Evolutionary conservation across 2,888 invertebrate species (phyloP).

Genomic region (Torymus texanus): DNA sequence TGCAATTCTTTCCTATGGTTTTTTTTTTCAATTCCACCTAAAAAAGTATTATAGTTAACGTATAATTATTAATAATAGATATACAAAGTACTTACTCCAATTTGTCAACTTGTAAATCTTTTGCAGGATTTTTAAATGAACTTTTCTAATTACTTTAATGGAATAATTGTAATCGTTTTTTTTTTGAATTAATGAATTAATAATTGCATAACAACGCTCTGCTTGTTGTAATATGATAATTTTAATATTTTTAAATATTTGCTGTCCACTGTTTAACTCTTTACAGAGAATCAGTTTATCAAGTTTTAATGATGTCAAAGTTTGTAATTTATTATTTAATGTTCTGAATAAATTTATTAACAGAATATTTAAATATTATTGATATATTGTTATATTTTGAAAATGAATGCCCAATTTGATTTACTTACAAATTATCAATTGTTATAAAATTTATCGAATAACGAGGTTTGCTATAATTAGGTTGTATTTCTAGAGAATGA

Average conservation of each 20-base stretch:
- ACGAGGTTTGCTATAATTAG: slow-evolving; percentile 4
- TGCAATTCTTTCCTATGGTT: background rate
- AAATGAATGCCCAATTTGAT: background rate
- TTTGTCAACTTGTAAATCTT: slow-evolving; percentile 20
- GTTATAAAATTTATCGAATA: slow-evolving; percentile 16
- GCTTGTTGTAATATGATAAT: slow-evolving; percentile 37
- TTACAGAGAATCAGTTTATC: slow-evolving; percentile 18
- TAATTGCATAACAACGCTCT: slow-evolving; percentile 32
- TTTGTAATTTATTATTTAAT: slow-evolving; percentile 2
- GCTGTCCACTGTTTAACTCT: slow-evolving; percentile 27
- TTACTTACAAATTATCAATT: slow-evolving; percentile 30
- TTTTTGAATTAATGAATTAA: background rate
- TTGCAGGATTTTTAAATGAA: background rate
- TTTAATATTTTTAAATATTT: slow-evolving; percentile 29
- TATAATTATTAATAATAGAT: background rate
- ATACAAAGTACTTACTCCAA: slow-evolving; percentile 37
- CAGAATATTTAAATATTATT: background rate
- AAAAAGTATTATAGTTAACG: background rate
- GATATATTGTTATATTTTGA: slow-evolving; percentile 5
- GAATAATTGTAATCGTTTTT: background rate
- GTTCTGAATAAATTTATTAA: slow-evolving; percentile 15
- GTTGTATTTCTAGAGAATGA: slow-evolving; percentile 30
- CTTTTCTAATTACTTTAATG: background rate
- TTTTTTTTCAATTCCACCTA: slow-evolving; percentile 8
- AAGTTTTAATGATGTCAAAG: slow-evolving; percentile 27